phyloP scores from a whole-genome alignment of 1,140 invertebrate genomes.

The Temnothorax curvispinosus region DNA sequence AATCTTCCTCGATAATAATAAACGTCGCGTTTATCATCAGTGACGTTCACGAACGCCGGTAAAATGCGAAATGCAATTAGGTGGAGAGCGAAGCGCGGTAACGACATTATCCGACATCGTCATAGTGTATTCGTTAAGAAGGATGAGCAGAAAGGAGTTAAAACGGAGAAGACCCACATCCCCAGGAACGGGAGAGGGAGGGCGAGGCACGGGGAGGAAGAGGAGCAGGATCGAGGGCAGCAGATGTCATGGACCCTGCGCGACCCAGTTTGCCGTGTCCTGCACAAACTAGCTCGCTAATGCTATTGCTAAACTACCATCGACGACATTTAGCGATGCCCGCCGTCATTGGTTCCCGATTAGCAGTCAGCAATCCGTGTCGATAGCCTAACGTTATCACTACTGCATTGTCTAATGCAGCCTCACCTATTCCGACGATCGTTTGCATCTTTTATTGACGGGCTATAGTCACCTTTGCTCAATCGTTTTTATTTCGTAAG shows the following conservation, averaged over 20 bases:
- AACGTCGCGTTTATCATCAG: conserved; percentile 21
- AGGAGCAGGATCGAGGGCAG: conserved; percentile 65
- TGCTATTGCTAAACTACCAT: conserved; percentile 29
- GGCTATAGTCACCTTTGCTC: background rate
- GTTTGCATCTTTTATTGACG: background rate
- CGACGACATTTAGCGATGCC: conserved; percentile 17
- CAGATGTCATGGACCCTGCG: conserved; percentile 74
- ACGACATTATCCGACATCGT: conserved; percentile 31
- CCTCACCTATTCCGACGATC: background rate
- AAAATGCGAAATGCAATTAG: conserved; percentile 35
- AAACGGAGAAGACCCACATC: conserved; percentile 23
- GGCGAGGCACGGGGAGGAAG: background rate
- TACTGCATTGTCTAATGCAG: background rate
- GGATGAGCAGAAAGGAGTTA: background rate
- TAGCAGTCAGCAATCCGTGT: background rate
- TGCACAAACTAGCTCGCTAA: conserved; percentile 28
- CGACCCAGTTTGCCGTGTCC: conserved; percentile 67
- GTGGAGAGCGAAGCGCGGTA: conserved; percentile 3
- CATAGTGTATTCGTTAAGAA: conserved; percentile 34
- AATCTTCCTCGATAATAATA: conserved; percentile 10
- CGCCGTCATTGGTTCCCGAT: background rate
- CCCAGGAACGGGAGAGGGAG: background rate
- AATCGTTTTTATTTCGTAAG: background rate
- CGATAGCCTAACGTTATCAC: background rate
- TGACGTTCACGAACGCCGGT: background rate